A percentile compares a stretch with the other conserved stretches of the same genome.
Conservation (phyloP, 2,888 invertebrate species). For the Euproctis similis region DNA sequence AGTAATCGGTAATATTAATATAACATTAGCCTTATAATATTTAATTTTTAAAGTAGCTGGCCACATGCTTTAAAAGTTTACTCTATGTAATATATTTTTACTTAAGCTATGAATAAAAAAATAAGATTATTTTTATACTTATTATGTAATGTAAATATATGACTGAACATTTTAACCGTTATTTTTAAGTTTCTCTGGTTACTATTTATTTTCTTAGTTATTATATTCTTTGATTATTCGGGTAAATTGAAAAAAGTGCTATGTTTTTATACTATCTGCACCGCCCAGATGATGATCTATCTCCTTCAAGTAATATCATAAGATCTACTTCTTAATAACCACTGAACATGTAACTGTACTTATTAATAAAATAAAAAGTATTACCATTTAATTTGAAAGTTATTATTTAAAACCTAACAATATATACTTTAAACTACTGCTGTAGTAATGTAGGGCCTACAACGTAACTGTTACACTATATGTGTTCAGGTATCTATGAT, state of each 20-base stretch:
- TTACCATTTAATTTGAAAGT: slow-evolving; percentile 13
- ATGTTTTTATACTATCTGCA: slow-evolving; percentile 10
- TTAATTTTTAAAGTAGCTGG: slow-evolving; percentile 35
- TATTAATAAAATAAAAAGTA: slow-evolving; percentile 9
- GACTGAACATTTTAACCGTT: slow-evolving; percentile 49
- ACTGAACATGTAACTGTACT: slow-evolving; percentile 19
- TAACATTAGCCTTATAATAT: slow-evolving; percentile 12
- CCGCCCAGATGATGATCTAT: slow-evolving; percentile 15
- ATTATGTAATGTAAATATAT: slow-evolving; percentile 27
- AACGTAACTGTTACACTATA: too few species aligned
- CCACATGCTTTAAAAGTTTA: slow-evolving; percentile 34
- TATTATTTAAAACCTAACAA: too few species aligned
- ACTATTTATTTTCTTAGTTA: slow-evolving; percentile 24
- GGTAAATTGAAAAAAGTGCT: slow-evolving; percentile 10
- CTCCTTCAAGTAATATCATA: slow-evolving; percentile 7
- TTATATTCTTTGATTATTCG: slow-evolving; percentile 7
- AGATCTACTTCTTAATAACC: slow-evolving; percentile 16
- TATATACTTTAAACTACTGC: too few species aligned
- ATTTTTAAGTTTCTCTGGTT: slow-evolving; percentile 23
- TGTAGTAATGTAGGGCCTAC: too few species aligned
- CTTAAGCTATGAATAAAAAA: slow-evolving; percentile 11
- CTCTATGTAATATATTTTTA: slow-evolving; percentile 34
- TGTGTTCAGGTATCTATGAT: too few species aligned
- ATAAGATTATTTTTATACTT: slow-evolving; percentile 35
- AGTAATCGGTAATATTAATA: slow-evolving; percentile 21